Conservation (phyloP, 2,113 vertebrate species). For the Sebastes schlegelii region DNA sequence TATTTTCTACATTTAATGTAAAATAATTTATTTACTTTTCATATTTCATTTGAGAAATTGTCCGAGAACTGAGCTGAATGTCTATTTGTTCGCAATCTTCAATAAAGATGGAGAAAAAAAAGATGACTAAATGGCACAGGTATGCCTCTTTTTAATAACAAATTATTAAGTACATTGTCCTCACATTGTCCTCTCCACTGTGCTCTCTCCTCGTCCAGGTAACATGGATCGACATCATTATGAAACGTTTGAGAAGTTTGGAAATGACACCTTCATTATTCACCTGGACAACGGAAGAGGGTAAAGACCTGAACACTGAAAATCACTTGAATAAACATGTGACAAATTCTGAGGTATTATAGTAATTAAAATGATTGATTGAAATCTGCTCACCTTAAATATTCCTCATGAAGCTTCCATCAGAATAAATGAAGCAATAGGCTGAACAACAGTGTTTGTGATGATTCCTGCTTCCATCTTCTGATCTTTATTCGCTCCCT, state of each 20-base stretch:
- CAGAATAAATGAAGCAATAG: not conserved
- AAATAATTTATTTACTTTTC: no score
- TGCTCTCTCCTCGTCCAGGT: constrained; percentile 78
- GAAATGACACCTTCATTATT: constrained; percentile 97
- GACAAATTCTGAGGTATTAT: not conserved
- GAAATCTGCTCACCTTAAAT: not conserved
- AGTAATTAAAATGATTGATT: not conserved
- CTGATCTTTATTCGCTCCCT: not conserved
- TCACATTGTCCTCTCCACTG: not conserved
- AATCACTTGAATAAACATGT: not conserved
- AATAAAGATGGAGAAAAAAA: no score
- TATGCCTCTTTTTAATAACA: not conserved
- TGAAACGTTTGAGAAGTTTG: constrained; percentile 98
- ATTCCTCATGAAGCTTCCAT: not conserved
- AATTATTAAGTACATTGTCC: not conserved
- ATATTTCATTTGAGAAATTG: no score
- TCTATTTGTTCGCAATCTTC: no score
- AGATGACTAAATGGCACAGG: not conserved
- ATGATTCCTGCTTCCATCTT: not conserved
- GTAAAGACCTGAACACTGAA: constrained; percentile 75
- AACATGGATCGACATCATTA: constrained; percentile 99
- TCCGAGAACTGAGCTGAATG: no score
- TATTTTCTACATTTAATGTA: no score
- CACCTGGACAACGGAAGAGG: constrained; percentile 98
- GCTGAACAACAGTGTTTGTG: not conserved